Evolutionary conservation across 1,140 invertebrate species (phyloP), one percentile per base, ranked within the genome.

Genomic region (Psilanteris sp.): DNA sequence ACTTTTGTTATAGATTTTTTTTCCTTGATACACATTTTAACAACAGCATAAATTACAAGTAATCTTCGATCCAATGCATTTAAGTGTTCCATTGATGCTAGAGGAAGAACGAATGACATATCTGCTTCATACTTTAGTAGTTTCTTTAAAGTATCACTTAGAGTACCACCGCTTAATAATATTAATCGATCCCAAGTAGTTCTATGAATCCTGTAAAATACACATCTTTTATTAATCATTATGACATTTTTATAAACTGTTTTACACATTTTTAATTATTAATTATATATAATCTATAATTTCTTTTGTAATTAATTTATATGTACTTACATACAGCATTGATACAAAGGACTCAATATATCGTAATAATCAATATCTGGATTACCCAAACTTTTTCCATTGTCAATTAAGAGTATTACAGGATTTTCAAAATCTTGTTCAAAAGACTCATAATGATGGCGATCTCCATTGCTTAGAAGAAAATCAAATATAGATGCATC

Each of bases 321-420:
- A 14, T 79, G 78, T 79, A 91, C 93, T 91, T 89, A 96, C 96
- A 93, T 91, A 87, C 96, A 97, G 84, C 96, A 97, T 78, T 97
- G 96, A 87, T 95, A 96, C 0, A 97, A 87, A 32, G 96, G 96
- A 9, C 96, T 94, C 67, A 97, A 87, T 76, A 97, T 97, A 80
- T 96, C 94, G 26, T 94, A 84, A 84, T 96, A 94, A 90, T 97
- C 95, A 27, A 92, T 86, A 79, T 91, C 87, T 1, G 95, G 95
- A 89, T 97, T 96, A 6, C 96, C 96, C 81, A 97, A 92, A 43
- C 95, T 96, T 89, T 98, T 98, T 14, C 96, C 97, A 91, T 98
- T 98, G 81, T 98, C 97, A n/a, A 96, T 89, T 8, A 97, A 88
- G 10, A 98, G 80, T 36, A 98, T 90, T 55, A 91, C 91, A 70